Evolutionary conservation across 2,888 invertebrate species (phyloP).

Genomic region (Acleris cristana): DNA sequence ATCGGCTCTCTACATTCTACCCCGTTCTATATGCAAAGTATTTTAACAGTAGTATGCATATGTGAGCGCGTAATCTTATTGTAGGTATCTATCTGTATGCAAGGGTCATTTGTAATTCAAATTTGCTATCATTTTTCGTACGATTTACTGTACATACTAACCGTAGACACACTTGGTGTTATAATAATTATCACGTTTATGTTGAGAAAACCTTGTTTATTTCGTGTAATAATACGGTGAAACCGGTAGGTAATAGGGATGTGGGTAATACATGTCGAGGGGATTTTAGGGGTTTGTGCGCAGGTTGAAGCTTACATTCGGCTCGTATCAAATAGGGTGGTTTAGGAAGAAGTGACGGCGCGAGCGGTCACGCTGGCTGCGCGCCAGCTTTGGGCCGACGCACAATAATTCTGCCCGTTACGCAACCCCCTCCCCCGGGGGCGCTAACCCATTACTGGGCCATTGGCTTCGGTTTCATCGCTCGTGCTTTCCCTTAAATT

Average conservation of each 20-base stretch:
- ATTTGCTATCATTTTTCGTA: background rate
- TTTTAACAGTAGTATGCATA: conserved; percentile 13
- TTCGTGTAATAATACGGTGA: conserved; percentile 13
- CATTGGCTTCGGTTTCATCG: conserved; percentile 50
- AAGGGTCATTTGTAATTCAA: conserved; percentile 10
- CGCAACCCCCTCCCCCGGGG: conserved; percentile 40
- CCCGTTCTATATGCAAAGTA: conserved; percentile 30
- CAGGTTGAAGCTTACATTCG: conserved; percentile 2
- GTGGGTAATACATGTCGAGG: conserved; percentile 15
- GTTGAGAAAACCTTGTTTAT: background rate
- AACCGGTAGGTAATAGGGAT: conserved; percentile 5
- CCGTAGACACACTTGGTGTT: conserved; percentile 3
- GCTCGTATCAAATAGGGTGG: conserved; percentile 9
- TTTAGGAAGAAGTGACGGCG: conserved; percentile 1
- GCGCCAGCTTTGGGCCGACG: conserved; percentile 28
- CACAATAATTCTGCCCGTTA: conserved; percentile 38
- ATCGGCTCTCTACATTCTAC: conserved; percentile 4
- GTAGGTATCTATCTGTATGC: conserved; percentile 1
- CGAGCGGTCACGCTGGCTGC: conserved; percentile 16
- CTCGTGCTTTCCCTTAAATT: conserved; percentile 46
- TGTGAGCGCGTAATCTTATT: conserved; percentile 1
- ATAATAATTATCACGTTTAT: conserved; percentile 7
- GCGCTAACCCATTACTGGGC: conserved; percentile 47
- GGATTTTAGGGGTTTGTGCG: conserved; percentile 21
- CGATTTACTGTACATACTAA: conserved; percentile 7